Evolutionary conservation across 2,888 invertebrate species (phyloP).

Genomic region (Brachylomia viminalis): DNA sequence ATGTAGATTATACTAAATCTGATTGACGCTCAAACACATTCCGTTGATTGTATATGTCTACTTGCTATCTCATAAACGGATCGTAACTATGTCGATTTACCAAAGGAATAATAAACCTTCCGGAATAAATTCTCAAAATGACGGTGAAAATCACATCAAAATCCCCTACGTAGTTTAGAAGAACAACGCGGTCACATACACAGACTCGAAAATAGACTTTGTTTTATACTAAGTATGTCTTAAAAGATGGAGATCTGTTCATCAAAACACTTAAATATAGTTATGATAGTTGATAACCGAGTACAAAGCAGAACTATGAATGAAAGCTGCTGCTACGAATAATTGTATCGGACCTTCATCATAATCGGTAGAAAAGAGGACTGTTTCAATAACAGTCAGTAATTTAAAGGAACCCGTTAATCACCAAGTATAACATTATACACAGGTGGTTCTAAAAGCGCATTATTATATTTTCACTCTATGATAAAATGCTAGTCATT

Average conservation of each 20-base stretch:
- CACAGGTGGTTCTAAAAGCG: slow-evolving; percentile 57
- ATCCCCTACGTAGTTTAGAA: too few species aligned
- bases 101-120: background rate
- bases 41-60: background rate
- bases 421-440: slow-evolving; percentile 14
- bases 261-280: background rate
- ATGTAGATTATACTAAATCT: background rate
- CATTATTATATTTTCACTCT: slow-evolving; percentile 59
- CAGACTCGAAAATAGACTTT: too few species aligned
- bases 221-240: too few species aligned
- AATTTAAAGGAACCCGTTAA: slow-evolving; percentile 21
- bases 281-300: background rate
- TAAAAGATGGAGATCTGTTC: too few species aligned
- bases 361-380: background rate
- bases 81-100: background rate
- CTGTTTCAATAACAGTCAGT: background rate
- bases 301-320: background rate
- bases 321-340: background rate
- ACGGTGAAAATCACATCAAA: too few species aligned
- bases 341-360: background rate
- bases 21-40: slow-evolving; percentile 19
- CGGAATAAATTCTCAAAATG: too few species aligned
- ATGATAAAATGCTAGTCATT: slow-evolving; percentile 75
- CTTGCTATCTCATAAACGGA: too few species aligned
- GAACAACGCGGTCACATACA: too few species aligned